Evolutionary conservation across 2,113 vertebrate genomes (phyloP).

Genomic region (Carassius carassius): DNA sequence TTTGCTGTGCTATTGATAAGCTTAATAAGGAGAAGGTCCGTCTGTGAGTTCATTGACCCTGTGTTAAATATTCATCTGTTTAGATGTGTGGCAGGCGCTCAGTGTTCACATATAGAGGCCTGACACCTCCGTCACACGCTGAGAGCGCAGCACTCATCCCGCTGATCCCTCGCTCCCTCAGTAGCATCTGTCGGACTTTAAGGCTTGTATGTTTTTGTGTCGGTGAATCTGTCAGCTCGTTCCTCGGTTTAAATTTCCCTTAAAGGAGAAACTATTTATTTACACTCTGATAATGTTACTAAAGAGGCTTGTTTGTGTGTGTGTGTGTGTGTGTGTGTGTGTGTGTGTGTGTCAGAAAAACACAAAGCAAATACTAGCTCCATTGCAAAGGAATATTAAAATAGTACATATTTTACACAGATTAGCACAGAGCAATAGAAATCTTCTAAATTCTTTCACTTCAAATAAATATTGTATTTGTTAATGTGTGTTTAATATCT

Average conservation of each 20-base stretch:
- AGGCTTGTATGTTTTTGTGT: constrained; percentile 36
- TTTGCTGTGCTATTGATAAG: constrained; percentile 49
- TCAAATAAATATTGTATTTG: too few species aligned
- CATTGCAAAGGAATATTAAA: not conserved
- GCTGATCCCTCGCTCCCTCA: not conserved
- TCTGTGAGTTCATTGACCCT: constrained; percentile 82
- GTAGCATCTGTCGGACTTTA: not conserved
- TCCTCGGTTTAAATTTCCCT: constrained; percentile 51
- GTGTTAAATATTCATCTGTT: constrained; percentile 84
- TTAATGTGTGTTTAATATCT: not conserved
- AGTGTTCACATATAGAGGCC: constrained; percentile 78
- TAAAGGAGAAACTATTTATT: constrained; percentile 54
- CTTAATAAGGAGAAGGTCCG: constrained; percentile 80
- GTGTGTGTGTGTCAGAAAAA: not conserved
- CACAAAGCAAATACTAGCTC: not conserved
- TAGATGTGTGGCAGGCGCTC: constrained; percentile 78
- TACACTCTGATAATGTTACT: constrained; percentile 51
- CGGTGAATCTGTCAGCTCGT: constrained; percentile 41
- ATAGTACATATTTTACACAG: not conserved
- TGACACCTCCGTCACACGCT: constrained; percentile 72
- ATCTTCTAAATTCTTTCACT: not conserved
- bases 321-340: constrained; percentile 11
- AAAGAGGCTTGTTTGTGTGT: constrained; percentile 34
- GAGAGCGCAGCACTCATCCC: not conserved
- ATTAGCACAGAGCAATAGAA: not conserved